phyloP scores from a whole-genome alignment of 2,797 vertebrate species.

The Sebastes hopkinsi region DNA sequence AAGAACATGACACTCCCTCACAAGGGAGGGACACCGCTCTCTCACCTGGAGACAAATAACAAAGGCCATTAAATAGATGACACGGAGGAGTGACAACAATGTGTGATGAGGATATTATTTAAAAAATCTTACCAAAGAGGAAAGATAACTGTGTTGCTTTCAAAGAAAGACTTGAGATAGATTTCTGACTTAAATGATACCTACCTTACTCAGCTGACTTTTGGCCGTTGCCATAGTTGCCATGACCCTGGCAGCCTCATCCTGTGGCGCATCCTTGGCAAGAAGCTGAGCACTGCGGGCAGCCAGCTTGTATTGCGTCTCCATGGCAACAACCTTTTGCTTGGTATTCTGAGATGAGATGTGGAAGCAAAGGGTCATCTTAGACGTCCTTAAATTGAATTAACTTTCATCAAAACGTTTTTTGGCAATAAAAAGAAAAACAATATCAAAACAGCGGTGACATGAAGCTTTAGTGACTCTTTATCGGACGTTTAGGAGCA shows the following conservation, averaged over 20 bases:
- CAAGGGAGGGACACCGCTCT: conserved; percentile 85
- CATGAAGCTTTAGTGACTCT: background rate
- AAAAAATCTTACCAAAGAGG: background rate
- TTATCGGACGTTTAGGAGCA: background rate
- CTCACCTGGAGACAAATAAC: conserved; percentile 83
- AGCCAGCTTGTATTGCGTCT: conserved; percentile 91
- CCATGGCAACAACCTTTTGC: conserved; percentile 91
- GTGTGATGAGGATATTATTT: background rate
- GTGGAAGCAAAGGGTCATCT: conserved; percentile 19
- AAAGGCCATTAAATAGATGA: background rate
- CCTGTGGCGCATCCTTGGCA: conserved; percentile 90
- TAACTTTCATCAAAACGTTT: conserved; percentile 7
- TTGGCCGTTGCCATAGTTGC: conserved; percentile 87
- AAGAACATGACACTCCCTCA: conserved; percentile 89
- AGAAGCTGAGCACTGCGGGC: conserved; percentile 90
- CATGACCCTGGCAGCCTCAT: conserved; percentile 90
- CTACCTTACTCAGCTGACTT: conserved; percentile 91
- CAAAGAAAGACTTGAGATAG: background rate
- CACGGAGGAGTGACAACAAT: background rate
- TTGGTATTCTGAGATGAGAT: conserved; percentile 86
- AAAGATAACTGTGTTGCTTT: background rate
- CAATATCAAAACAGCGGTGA: background rate
- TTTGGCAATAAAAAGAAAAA: background rate
- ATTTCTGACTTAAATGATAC: conserved; percentile 1
- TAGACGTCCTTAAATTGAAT: conserved; percentile 16